Conservation (phyloP, 2,888 invertebrate genomes). For the Acanthosepion esculentum region DNA sequence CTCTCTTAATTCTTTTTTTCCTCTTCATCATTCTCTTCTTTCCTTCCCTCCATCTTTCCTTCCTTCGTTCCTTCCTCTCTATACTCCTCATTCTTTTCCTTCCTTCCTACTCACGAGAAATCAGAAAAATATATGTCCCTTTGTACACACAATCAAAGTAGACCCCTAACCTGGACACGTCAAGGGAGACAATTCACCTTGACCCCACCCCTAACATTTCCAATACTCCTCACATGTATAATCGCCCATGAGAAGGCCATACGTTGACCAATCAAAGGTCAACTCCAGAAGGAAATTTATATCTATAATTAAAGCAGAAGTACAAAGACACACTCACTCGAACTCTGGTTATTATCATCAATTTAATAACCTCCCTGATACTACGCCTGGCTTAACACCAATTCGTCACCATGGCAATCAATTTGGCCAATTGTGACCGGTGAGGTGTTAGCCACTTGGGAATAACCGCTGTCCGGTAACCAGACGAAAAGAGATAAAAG, state of each 20-base stretch:
- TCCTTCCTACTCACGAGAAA: no score
- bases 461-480: neutral
- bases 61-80: no score
- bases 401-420: neutral
- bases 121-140: no score
- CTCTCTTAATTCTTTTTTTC: no score
- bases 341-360: neutral
- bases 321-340: neutral
- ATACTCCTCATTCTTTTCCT: no score
- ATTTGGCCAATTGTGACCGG: neutral
- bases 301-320: neutral
- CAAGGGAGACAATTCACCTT: no score
- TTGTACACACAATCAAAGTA: no score
- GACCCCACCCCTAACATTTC: no score
- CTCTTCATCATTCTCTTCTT: no score
- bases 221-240: neutral
- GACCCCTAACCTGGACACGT: no score
- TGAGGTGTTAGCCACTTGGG: slow-evolving; percentile 33
- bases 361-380: neutral
- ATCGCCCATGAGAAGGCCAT: neutral
- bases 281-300: neutral
- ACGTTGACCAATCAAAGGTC: neutral
- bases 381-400: neutral
- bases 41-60: no score
- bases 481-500: neutral